Evolutionary conservation across 30 jellyfish, hydroid and myxozoan species (phyloP), one percentile per base, ranked within the genome.

Genomic region (Catostylus mosaicus): DNA sequence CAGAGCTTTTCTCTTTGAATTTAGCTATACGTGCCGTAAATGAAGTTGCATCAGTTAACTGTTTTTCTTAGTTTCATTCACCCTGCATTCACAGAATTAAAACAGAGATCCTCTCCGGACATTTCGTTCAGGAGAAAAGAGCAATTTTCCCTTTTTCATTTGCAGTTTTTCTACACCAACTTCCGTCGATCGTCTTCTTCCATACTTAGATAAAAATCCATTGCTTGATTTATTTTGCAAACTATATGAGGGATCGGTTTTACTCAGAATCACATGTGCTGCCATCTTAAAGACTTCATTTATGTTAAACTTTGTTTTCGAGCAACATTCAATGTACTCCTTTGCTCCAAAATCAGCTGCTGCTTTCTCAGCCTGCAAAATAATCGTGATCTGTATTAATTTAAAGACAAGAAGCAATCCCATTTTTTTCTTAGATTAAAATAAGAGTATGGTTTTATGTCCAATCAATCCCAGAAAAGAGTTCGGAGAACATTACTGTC

Each of bases 321-420:
- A 95, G 67, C 97, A 90, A 71, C 97, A 90, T 33, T 90, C 97
- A n/a, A 90, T 72, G 73, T 90, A 90, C 30, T 77, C 97, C 45
- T 84, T 85, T 20, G 96, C 96, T 30, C 96, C 97, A 14, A 87
- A 24, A 10, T 77, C 88, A 30, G 60, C 78, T 22, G 96, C 97
- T 40, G 79, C 66, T 62, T 70, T 46, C 26, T 71, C 96, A 1
- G 97, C 97, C 97, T 90, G 37, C 32, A 50, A 61, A 59, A 26
- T 16, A 56, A 70, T 6, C 56, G 56, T 43, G 56, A 43, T 43
- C 16, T 43, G n/a, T n/a, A n/a, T n/a, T n/a, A n/a, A n/a, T n/a
- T n/a, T 40, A 14, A 40, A 40, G 54, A 5, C 54, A 40, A 40
- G 54, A 40, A 40, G 11, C 14, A 40, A 40, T n/a, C n/a, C n/a